These are phyloP conservation scores for Idris sp. DNA, from an alignment of 1,140 invertebrate genomes.

Conservation along the genomic window DNA sequence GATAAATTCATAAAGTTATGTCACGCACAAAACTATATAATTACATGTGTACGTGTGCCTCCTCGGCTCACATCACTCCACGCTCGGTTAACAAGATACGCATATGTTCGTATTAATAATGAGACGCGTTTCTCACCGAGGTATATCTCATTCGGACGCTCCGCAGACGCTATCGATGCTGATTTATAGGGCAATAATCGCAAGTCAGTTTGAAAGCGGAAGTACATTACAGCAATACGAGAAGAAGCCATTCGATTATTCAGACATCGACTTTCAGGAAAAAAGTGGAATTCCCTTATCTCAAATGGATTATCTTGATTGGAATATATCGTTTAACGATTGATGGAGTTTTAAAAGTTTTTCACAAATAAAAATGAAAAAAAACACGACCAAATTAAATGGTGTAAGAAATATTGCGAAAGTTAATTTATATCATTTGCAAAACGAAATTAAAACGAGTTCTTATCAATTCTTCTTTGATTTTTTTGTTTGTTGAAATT, in stretches of 20 bases:
- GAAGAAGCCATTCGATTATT: slow-evolving; percentile 30
- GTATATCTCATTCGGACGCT: slow-evolving; percentile 56
- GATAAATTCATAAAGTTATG: slow-evolving; percentile 55
- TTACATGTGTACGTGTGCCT: slow-evolving; percentile 44
- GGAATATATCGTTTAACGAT: slow-evolving; percentile 3
- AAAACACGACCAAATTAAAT: background rate
- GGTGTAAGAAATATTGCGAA: background rate
- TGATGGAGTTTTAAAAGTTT: slow-evolving; percentile 4
- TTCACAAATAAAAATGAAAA: background rate
- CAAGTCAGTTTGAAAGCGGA: slow-evolving; percentile 62
- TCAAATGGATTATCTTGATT: slow-evolving; percentile 25
- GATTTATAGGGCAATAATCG: slow-evolving; percentile 71
- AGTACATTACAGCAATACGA: slow-evolving; percentile 39
- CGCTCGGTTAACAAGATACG: slow-evolving; percentile 60
- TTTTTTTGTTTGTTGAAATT: no score
- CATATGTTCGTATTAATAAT: slow-evolving; percentile 65
- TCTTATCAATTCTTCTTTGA: no score
- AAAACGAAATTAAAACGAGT: no score
- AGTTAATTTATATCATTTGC: background rate
- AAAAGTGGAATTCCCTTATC: slow-evolving; percentile 16
- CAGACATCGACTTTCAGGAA: background rate
- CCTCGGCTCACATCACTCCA: slow-evolving; percentile 41
- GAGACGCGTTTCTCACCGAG: slow-evolving; percentile 51
- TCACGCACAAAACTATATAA: slow-evolving; percentile 50
- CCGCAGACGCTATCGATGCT: slow-evolving; percentile 66